Conservation (phyloP, 2,113 vertebrate species). For the Tyto alba region DNA sequence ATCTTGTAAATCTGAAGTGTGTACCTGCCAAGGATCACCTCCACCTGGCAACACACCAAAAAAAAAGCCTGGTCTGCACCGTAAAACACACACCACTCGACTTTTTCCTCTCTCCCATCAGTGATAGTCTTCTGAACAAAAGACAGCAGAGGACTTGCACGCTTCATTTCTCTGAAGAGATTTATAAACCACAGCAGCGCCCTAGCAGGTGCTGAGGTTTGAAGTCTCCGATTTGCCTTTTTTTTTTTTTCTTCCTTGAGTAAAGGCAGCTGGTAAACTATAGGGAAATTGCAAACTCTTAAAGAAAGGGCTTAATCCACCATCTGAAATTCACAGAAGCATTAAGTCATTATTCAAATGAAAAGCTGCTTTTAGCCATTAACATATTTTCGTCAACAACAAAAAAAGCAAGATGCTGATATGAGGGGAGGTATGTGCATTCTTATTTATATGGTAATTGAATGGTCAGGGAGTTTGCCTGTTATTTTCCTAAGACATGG, state of each 20-base stretch:
- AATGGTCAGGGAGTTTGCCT: slow-evolving; percentile 12
- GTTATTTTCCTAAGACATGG: not conserved
- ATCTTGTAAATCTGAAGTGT: not conserved
- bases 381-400: slow-evolving; percentile 12
- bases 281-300: slow-evolving; percentile 9
- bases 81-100: not conserved
- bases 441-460: slow-evolving; percentile 52
- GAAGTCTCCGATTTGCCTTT: not conserved
- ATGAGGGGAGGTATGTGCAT: not conserved
- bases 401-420: slow-evolving; percentile 18
- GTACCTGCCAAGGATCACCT: not conserved
- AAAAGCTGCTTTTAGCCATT: slow-evolving; percentile 37
- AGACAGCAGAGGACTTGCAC: not conserved
- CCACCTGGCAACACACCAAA: not conserved
- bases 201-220: not conserved
- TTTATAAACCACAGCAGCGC: not conserved
- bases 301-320: slow-evolving; percentile 5
- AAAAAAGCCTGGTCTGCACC: not conserved
- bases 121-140: not conserved
- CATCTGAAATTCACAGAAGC: slow-evolving; percentile 17
- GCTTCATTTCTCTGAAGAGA: not conserved
- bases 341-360: slow-evolving; percentile 42
- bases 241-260: not conserved
- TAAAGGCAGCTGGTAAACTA: slow-evolving; percentile 1
- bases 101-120: not conserved